These are phyloP conservation scores for Notamacropus eugenii DNA, from an alignment of 2,797 vertebrate genomes.

Conservation along the genomic window DNA sequence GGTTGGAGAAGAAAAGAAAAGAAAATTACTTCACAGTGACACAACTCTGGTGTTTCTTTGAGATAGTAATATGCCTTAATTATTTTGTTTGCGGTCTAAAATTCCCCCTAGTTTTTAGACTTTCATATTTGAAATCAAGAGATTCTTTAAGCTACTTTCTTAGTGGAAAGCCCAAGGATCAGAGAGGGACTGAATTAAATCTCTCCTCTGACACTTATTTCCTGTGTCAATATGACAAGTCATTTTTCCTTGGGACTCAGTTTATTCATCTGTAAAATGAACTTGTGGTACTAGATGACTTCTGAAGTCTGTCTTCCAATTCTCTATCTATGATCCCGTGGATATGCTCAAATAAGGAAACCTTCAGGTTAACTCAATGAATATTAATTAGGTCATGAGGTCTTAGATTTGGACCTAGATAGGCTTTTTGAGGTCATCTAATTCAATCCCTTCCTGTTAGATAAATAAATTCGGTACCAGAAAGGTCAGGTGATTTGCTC, in stretches of 20 bases:
- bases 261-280: neutral
- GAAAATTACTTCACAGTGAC: neutral
- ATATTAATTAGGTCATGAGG: neutral
- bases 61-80: neutral
- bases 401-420: neutral
- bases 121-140: neutral
- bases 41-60: neutral
- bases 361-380: neutral
- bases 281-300: neutral
- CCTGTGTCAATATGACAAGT: neutral
- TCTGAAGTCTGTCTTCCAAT: neutral
- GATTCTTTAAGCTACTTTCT: too few species aligned
- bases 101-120: neutral
- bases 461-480: neutral
- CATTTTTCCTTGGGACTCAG: neutral
- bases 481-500: neutral
- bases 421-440: neutral
- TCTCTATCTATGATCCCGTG: neutral
- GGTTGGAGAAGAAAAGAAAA: neutral
- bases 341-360: neutral
- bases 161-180: neutral
- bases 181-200: neutral
- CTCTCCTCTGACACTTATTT: neutral
- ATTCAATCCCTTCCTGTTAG: neutral
- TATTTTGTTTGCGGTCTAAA: neutral